Base-by-base conservation (phyloP, 1,140 invertebrate species). In the Brachionus paranguensis region DNA sequence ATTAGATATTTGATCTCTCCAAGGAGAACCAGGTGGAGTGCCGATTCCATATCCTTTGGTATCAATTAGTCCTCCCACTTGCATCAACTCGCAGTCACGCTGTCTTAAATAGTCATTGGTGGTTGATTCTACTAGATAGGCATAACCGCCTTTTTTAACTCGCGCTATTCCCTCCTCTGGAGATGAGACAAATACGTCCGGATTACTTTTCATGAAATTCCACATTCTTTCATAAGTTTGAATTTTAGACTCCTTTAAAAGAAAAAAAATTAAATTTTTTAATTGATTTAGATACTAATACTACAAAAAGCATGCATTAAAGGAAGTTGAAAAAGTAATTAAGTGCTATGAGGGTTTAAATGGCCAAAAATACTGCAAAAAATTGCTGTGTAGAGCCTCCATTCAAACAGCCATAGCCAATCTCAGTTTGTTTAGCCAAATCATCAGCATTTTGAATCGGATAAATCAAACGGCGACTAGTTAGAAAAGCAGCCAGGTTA, bases 401-500 rank as follows among this genome's bases (percentile, higher is more conserved):
- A 27, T 24, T 55, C n/a, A 84, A 45, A 74, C 53, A 74, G 8
- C 89, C 89, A 84, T 89, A 89, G 84, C 86, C 86, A 41, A 89
- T 88, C 20, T 72, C 64, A 70, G 53, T 84, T 33, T 79, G 74
- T 68, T 60, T 68, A 12, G 84, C 37, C 29, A 83, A 76, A 53
- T 53, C 84, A 6, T 81, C 84, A 47, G n/a, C 12, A 70, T 84
- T 53, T 88, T 96, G 94, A 84, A 98, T 97, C 6, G 96, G 95
- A 0, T 95, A 95, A 88, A 96, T 95, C 93, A 98, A 95, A 85
- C 96, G 91, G 88, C 97, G 95, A 5, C 98, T 95, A 0, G 97
- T 89, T 6, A 96, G 92, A 90, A 98, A 99, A 12, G 97, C 96
- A 1, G 96, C 96, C 84, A 99, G 91, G 90, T 99, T 99, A 64